These are phyloP conservation scores for Polypedilum pembai DNA, from an alignment of 1,140 invertebrate genomes.

Conservation along the genomic window DNA sequence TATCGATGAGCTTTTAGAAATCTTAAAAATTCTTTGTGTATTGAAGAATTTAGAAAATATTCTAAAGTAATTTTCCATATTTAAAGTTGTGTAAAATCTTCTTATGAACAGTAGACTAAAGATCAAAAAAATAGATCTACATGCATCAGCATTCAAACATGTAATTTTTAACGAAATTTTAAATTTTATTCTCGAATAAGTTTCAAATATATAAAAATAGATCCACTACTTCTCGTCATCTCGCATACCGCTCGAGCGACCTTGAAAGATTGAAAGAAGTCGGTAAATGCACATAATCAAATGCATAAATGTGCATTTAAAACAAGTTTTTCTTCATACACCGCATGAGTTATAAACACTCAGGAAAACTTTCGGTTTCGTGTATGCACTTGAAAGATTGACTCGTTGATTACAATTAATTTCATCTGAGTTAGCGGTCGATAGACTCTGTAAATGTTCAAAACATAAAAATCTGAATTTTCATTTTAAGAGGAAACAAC, in stretches of 20 bases:
- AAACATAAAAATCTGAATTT: background rate
- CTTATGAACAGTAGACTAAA: too few species aligned
- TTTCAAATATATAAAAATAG: background rate
- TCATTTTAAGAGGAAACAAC: too few species aligned
- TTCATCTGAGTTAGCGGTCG: background rate
- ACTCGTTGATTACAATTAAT: background rate
- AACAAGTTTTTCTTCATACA: background rate
- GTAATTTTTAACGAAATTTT: too few species aligned
- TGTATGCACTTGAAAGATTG: background rate
- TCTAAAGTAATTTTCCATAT: too few species aligned
- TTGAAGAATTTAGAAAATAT: too few species aligned
- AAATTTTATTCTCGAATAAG: background rate
- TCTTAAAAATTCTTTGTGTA: too few species aligned
- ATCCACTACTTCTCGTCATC: background rate
- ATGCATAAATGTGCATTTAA: too few species aligned
- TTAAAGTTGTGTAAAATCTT: too few species aligned
- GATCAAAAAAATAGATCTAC: too few species aligned
- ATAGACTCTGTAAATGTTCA: background rate
- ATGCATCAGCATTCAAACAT: too few species aligned
- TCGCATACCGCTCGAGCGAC: background rate
- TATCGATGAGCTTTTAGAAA: too few species aligned
- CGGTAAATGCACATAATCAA: slow-evolving; percentile 10
- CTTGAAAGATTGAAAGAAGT: slow-evolving; percentile 15
- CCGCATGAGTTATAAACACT: background rate
- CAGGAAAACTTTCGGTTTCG: background rate